Percentiles rank a stretch among this genome's conserved stretches.
phyloP scores from a whole-genome alignment of 1,140 invertebrate species.

The Trinorchestia longiramus region DNA sequence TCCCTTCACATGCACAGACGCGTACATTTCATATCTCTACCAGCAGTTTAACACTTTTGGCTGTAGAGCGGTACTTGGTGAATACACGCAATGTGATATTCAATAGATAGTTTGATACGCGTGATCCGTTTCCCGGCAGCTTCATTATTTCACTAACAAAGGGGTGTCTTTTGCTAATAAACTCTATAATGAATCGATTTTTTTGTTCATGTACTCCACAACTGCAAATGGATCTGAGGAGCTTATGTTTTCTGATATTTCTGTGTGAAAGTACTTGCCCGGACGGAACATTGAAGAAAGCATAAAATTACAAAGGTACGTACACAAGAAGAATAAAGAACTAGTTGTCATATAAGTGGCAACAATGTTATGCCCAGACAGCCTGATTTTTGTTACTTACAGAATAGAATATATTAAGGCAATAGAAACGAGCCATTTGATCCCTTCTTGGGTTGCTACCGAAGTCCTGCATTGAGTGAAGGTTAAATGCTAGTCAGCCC shows the following conservation, averaged over 20 bases:
- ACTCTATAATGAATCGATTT: slow-evolving; percentile 35
- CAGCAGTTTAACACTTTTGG: background rate
- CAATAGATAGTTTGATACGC: slow-evolving; percentile 49
- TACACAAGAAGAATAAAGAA: too few species aligned
- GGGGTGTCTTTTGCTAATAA: slow-evolving; percentile 52
- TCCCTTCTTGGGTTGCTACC: too few species aligned
- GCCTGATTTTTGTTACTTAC: too few species aligned
- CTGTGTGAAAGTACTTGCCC: background rate
- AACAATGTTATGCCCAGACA: too few species aligned
- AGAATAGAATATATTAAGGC: too few species aligned
- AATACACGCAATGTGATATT: slow-evolving; percentile 55
- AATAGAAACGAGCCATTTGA: too few species aligned
- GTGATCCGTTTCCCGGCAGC: slow-evolving; percentile 37
- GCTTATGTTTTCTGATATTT: too few species aligned
- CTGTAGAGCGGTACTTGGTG: background rate
- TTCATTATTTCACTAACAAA: slow-evolving; percentile 52
- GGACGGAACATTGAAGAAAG: background rate
- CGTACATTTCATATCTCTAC: background rate
- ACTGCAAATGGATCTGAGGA: background rate
- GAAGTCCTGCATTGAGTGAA: too few species aligned
- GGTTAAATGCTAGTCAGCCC: too few species aligned
- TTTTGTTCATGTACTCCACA: background rate
- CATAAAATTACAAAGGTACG: background rate
- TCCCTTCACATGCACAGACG: background rate
- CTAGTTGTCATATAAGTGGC: too few species aligned